Conservation (phyloP, 1,140 invertebrate genomes). For the Achroia grisella region DNA sequence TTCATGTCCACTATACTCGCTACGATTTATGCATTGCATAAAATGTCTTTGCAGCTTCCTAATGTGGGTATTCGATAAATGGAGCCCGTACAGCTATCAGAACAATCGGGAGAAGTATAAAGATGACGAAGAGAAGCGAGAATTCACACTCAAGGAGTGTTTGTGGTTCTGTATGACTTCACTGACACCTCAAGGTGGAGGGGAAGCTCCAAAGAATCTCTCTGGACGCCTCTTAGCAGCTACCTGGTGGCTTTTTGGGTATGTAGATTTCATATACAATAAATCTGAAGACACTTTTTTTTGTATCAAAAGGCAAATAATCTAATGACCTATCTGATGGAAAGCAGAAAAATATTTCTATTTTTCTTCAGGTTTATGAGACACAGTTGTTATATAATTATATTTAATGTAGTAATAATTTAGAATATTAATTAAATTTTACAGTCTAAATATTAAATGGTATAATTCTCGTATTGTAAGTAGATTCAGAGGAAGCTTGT, state of each 20-base stretch:
- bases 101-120: constrained; percentile 96
- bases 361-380: too few relatives aligned
- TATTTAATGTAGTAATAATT: too few relatives aligned
- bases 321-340: too few relatives aligned
- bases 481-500: too few relatives aligned
- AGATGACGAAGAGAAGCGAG: constrained; percentile 94
- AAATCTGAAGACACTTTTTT: too few relatives aligned
- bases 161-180: constrained; percentile 99
- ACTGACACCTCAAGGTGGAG: constrained; percentile 95
- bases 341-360: too few relatives aligned
- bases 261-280: not conserved
- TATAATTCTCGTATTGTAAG: too few relatives aligned
- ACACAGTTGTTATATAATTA: too few relatives aligned
- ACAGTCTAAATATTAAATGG: too few relatives aligned
- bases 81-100: constrained; percentile 97
- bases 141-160: constrained; percentile 97
- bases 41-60: constrained; percentile 84
- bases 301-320: too few relatives aligned
- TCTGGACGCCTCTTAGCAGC: constrained; percentile 94
- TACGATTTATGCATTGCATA: too few relatives aligned
- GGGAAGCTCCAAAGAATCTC: constrained; percentile 96
- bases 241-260: constrained; percentile 98
- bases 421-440: too few relatives aligned
- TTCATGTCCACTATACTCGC: not conserved
- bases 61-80: constrained; percentile 96